Evolutionary conservation across 23 tunicate genomes (phyloP).

Genomic region (Corella eumyota): DNA sequence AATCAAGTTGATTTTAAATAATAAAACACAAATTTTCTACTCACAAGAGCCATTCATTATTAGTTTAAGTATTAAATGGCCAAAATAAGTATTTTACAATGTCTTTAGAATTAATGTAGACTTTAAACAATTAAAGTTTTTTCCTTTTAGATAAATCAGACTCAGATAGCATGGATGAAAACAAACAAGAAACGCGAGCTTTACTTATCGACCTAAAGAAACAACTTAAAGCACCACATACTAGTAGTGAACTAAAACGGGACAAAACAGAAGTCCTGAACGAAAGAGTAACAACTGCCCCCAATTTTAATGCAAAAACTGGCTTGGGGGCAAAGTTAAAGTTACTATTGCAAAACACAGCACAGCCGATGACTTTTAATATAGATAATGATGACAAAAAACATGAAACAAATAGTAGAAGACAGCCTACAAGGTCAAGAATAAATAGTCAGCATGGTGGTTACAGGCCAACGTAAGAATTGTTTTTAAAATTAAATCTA

Average conservation of each 20-base stretch:
- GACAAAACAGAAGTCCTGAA: background rate
- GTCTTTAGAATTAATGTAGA: too few relatives aligned
- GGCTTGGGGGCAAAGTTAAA: conserved; percentile 41
- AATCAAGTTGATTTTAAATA: too few relatives aligned
- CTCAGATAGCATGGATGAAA: conserved; percentile 23
- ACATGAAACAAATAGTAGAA: conserved; percentile 4
- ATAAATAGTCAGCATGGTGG: conserved; percentile 17
- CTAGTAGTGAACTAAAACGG: background rate
- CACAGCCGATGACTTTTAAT: conserved; percentile 20
- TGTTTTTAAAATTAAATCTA: too few relatives aligned
- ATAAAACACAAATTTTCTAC: too few relatives aligned
- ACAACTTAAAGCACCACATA: conserved; percentile 15
- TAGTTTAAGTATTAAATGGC: too few relatives aligned
- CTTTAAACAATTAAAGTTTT: too few relatives aligned
- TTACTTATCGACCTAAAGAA: conserved; percentile 31
- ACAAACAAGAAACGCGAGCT: conserved; percentile 26
- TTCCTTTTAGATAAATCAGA: too few relatives aligned
- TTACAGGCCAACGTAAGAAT: conserved; percentile 50
- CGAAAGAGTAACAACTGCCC: conserved; percentile 13
- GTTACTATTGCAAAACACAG: conserved; percentile 40
- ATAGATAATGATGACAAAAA: conserved; percentile 1
- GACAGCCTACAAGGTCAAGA: conserved; percentile 6
- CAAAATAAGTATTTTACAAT: too few relatives aligned
- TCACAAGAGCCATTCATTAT: too few relatives aligned
- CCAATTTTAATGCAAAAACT: conserved; percentile 12